phyloP scores from a whole-genome alignment of 2,797 vertebrate genomes.

The Chelon labrosus region DNA sequence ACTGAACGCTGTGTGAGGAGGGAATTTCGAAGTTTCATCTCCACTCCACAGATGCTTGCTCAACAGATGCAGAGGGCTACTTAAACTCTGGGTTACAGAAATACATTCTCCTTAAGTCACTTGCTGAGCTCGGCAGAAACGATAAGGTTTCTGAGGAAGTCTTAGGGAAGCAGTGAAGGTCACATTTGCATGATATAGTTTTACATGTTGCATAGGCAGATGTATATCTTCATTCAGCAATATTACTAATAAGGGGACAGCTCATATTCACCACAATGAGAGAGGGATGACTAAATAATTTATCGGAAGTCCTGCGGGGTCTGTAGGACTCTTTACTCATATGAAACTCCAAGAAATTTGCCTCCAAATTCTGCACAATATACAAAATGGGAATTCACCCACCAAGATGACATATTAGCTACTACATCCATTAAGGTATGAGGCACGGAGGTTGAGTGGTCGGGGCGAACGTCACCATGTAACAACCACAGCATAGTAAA shows the following conservation, averaged over 20 bases:
- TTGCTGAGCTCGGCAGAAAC: conserved; percentile 20
- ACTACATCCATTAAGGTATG: not conserved
- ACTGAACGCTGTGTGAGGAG: not conserved
- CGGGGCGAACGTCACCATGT: not conserved
- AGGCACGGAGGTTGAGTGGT: not conserved
- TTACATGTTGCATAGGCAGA: not conserved
- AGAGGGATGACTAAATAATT: conserved; percentile 15
- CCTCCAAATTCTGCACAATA: not conserved
- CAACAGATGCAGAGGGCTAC: conserved; percentile 11
- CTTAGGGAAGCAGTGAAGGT: not conserved
- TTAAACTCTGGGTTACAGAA: conserved; percentile 37
- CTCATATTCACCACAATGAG: not conserved
- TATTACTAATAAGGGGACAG: not conserved
- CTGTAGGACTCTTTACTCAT: not conserved
- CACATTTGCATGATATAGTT: not conserved
- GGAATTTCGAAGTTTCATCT: conserved; percentile 48
- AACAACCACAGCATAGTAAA: not conserved
- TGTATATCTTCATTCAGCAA: not conserved
- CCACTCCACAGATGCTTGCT: conserved; percentile 8
- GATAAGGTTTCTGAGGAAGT: not conserved
- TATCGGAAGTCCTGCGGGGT: not conserved
- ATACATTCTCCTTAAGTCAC: conserved; percentile 5
- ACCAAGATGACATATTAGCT: not conserved
- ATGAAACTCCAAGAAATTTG: not conserved
- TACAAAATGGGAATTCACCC: not conserved